These are phyloP conservation scores for Stenodera caucasica DNA, from an alignment of 2,888 invertebrate species.

Conservation along the genomic window DNA sequence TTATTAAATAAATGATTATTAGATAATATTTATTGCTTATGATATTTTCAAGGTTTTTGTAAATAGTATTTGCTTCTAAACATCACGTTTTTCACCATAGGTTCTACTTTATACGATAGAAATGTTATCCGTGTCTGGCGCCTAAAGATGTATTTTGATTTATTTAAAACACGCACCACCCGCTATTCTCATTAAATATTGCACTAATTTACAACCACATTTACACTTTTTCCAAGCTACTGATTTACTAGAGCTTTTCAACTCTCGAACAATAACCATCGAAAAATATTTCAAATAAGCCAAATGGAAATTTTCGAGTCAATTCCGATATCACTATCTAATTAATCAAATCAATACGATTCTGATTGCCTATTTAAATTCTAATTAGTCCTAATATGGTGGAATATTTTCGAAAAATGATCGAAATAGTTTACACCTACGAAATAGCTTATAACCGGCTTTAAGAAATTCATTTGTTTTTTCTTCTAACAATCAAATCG, in stretches of 20 bases:
- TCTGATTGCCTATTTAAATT: too few species aligned
- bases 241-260: slow-evolving; percentile 22
- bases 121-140: slow-evolving; percentile 8
- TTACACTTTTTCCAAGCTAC: slow-evolving; percentile 25
- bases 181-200: slow-evolving; percentile 38
- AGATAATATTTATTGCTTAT: background rate
- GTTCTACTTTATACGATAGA: background rate
- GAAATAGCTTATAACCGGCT: slow-evolving; percentile 18
- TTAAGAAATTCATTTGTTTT: slow-evolving; percentile 10
- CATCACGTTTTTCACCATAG: background rate
- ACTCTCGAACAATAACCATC: too few species aligned
- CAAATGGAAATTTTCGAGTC: too few species aligned
- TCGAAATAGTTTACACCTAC: slow-evolving; percentile 12
- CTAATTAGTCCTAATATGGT: too few species aligned
- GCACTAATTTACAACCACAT: slow-evolving; percentile 36
- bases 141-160: slow-evolving; percentile 30
- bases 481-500: slow-evolving; percentile 14
- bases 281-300: too few species aligned
- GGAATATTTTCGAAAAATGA: slow-evolving; percentile 2
- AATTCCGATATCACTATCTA: background rate
- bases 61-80: background rate
- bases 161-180: slow-evolving; percentile 37
- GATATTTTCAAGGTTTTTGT: slow-evolving; percentile 2
- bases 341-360: too few species aligned
- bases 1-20: background rate